phyloP scores from a whole-genome alignment of 2,888 invertebrate genomes.

The Drosophila bunnanda region DNA sequence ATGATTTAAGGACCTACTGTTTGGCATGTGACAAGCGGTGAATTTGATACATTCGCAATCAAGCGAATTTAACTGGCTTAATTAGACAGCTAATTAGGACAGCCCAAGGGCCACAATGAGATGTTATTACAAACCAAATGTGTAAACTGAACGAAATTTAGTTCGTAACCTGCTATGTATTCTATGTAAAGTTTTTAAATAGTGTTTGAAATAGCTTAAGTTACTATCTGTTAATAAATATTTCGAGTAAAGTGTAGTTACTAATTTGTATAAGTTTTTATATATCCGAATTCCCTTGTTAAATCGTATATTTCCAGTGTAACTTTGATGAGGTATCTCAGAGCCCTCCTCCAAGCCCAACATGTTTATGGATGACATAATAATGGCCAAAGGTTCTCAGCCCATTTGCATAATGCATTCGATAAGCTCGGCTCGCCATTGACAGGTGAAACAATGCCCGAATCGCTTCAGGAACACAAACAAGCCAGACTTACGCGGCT shows the following conservation, averaged over 20 bases:
- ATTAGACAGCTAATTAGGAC: constrained; percentile 41
- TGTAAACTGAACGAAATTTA: neutral
- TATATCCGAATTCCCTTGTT: neutral
- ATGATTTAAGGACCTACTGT: constrained; percentile 1
- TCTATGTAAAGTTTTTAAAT: neutral
- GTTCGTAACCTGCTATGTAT: neutral
- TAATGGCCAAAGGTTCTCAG: constrained; percentile 1
- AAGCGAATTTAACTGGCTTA: constrained; percentile 19
- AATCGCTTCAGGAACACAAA: constrained; percentile 1
- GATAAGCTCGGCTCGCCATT: constrained; percentile 8
- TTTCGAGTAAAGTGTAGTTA: too few species aligned
- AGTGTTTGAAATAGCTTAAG: neutral
- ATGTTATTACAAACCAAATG: neutral
- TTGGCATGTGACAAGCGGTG: constrained; percentile 1
- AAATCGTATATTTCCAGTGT: neutral
- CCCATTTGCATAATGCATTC: constrained; percentile 27
- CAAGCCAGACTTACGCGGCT: constrained; percentile 1
- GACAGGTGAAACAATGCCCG: constrained; percentile 3
- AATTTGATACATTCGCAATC: neutral
- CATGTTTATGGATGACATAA: constrained; percentile 14
- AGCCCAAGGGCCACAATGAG: neutral
- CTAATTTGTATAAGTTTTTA: accelerated
- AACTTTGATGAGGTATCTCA: neutral
- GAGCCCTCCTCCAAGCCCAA: neutral
- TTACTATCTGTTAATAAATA: neutral